Conservation (phyloP, 2,888 invertebrate genomes). For the Drosophila peninsularis region DNA sequence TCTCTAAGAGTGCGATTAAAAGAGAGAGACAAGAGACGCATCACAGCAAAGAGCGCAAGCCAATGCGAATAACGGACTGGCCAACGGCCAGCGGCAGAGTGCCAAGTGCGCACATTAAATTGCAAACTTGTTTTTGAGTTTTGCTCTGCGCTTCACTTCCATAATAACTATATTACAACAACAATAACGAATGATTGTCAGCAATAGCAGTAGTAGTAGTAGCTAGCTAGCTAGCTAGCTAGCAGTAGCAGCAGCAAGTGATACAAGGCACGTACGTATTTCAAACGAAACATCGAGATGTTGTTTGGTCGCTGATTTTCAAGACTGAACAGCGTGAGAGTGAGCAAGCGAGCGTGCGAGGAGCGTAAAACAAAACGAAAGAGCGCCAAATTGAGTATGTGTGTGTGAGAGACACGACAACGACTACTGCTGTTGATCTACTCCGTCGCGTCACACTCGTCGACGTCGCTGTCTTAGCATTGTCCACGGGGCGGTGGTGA, state of each 20-base stretch:
- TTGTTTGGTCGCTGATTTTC: conserved; percentile 38
- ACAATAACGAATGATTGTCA: conserved; percentile 38
- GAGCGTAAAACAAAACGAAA: conserved; percentile 26
- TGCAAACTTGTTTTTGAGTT: conserved; percentile 77
- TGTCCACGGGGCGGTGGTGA: conserved; percentile 60
- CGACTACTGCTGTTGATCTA: conserved; percentile 51
- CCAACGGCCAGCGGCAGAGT: conserved; percentile 58
- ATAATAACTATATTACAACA: conserved; percentile 57
- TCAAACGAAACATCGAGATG: conserved; percentile 67
- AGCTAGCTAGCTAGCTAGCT: conserved; percentile 27
- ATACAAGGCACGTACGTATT: conserved; percentile 80
- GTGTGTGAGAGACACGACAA: conserved; percentile 41
- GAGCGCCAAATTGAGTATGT: conserved; percentile 32
- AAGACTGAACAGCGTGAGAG: conserved; percentile 26
- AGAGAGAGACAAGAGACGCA: conserved; percentile 20
- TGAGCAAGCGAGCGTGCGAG: conserved; percentile 27
- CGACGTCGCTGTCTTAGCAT: conserved; percentile 59
- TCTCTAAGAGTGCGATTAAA: conserved; percentile 26
- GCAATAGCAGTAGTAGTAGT: conserved; percentile 27
- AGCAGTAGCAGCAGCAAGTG: conserved; percentile 59
- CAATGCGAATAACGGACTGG: conserved; percentile 55
- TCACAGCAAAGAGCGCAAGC: not conserved
- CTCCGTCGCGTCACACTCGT: conserved; percentile 62
- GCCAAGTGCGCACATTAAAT: conserved; percentile 76
- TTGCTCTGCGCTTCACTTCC: conserved; percentile 63